Conservation (phyloP, 2,113 vertebrate species). For the Stigmatopora nigra region DNA sequence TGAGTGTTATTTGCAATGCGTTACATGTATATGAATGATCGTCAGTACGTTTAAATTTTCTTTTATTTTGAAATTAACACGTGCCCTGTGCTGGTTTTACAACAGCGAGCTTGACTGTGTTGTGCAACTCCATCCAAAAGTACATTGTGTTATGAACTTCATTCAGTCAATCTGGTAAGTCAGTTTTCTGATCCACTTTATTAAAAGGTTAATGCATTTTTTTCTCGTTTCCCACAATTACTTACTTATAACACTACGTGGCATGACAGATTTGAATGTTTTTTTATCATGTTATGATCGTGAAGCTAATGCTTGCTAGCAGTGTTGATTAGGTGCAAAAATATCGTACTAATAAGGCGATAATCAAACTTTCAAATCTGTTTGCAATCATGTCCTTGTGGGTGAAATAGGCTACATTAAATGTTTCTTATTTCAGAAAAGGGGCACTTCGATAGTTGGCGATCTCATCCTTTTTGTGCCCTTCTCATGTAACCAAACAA, state of each 20-base stretch:
- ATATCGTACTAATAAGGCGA: not conserved
- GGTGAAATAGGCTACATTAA: too few relatives aligned
- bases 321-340: not conserved
- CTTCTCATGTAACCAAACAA: not conserved
- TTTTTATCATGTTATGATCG: not conserved
- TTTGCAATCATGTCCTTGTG: not conserved
- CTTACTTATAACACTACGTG: not conserved
- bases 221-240: not conserved
- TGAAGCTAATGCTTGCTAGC: constrained; percentile 18
- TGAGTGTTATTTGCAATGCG: not conserved
- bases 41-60: not conserved
- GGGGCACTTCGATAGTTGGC: not conserved
- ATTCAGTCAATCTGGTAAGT: constrained; percentile 25
- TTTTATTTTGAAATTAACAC: constrained; percentile 31
- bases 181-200: not conserved
- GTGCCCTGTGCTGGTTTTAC: not conserved
- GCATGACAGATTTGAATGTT: not conserved
- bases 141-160: constrained; percentile 19
- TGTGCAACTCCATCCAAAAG: not conserved
- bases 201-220: too few relatives aligned
- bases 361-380: not conserved
- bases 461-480: not conserved
- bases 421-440: not conserved
- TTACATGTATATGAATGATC: too few relatives aligned
- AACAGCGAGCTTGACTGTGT: not conserved